Evolutionary conservation across 92 coral and sea anemone species (phyloP).

Genomic region (Ricordea florida): DNA sequence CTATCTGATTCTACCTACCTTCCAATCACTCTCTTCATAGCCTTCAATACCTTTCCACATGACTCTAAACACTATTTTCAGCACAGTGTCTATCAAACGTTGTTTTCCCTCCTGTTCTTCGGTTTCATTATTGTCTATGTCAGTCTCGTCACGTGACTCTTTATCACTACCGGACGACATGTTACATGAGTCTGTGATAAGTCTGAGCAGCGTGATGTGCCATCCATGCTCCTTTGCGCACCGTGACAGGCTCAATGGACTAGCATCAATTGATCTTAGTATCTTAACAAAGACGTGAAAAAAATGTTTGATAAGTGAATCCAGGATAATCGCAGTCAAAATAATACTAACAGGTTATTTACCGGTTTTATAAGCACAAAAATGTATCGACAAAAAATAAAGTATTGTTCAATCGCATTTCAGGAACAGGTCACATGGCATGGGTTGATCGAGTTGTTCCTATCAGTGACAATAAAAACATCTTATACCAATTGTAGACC

Average conservation of each 20-base stretch:
- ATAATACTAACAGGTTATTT: too few species aligned
- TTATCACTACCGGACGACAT: neutral
- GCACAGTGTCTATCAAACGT: slow-evolving; percentile 77
- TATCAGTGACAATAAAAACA: too few species aligned
- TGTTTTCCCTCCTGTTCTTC: slow-evolving; percentile 40
- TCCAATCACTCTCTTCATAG: slow-evolving; percentile 88
- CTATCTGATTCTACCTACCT: slow-evolving; percentile 40
- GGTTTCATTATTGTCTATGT: neutral
- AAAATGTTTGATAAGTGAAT: neutral
- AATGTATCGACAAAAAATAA: too few species aligned
- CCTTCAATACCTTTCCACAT: slow-evolving; percentile 95
- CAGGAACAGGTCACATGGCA: too few species aligned
- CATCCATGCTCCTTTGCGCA: slow-evolving; percentile 76
- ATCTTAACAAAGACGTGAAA: slow-evolving; percentile 32
- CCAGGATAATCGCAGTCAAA: too few species aligned
- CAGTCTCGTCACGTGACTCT: slow-evolving; percentile 30
- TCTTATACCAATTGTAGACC: too few species aligned
- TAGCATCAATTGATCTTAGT: slow-evolving; percentile 74
- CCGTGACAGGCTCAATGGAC: slow-evolving; percentile 50
- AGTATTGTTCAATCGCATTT: too few species aligned
- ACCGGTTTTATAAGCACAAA: too few species aligned
- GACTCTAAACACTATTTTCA: slow-evolving; percentile 82
- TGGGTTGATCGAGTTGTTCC: too few species aligned
- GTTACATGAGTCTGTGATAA: slow-evolving; percentile 51
- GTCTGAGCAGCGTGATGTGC: slow-evolving; percentile 65